Base-by-base conservation (phyloP, 1,140 invertebrate genomes). In the Triops cancriformis region DNA sequence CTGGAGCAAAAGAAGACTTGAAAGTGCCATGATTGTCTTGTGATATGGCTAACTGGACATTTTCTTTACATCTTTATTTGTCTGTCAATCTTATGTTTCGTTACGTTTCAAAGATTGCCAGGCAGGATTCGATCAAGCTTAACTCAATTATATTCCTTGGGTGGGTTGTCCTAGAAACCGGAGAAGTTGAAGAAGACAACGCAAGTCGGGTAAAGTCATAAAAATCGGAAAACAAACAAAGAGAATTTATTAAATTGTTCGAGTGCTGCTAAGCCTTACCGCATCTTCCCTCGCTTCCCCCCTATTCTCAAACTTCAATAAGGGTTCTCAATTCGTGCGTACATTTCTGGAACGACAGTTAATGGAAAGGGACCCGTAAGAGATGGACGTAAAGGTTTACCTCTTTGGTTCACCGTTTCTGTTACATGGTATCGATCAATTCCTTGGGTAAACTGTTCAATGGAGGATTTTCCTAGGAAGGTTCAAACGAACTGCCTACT, bases 91-190 rank as follows among this genome's bases (percentile, higher is more conserved):
- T 18, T 0, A 64, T 64, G 51, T 23, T 23, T 64, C 51, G 14
- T 1, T 4, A 64, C 14, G 51, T 64, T 64, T 18, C 18, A 12
- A n/a, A 14, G 51, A 64, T 64, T 64, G 51, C 51, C 18, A 64
- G 51, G n/a, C 51, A 64, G 51, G 23, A 64, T 64, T 64, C 51
- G 51, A 64, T 64, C 51, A 64, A 64, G 51, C 51, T 64, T 64
- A 23, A 64, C 51, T 64, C 14, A 64, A 64, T 64, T 64, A 64
- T 23, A 6, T 18, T 18, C 51, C 51, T 23, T 64, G 51, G 6
- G 6, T 64, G 51, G 10, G 51, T 64, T 64, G 51, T 23, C 51
- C 51, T 2, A 64, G 51, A 64, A 64, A 64, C 51, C 51, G 14
- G 14, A 5, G 6, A 14, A 14, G 1, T 64, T 64, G 14, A 9